phyloP scores from a whole-genome alignment of 1,140 invertebrate species.

The Frieseomelitta varia region DNA sequence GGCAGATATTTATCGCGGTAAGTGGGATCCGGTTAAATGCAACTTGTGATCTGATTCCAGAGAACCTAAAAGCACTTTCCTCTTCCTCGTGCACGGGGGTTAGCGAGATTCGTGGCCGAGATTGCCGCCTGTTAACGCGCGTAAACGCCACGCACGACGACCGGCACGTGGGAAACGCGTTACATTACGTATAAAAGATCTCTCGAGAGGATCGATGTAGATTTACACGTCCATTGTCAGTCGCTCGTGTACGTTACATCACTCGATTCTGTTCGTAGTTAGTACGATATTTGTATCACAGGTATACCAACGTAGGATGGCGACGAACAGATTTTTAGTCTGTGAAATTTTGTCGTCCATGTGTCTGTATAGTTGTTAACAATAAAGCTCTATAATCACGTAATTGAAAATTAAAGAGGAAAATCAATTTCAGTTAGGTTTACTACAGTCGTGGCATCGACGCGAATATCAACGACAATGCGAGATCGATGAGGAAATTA shows the following conservation, averaged over 20 bases:
- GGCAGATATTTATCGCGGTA: constrained; percentile 75
- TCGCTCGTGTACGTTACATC: background rate
- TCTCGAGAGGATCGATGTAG: constrained; percentile 2
- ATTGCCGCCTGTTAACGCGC: constrained; percentile 55
- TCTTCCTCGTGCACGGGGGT: constrained; percentile 27
- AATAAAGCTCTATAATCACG: background rate
- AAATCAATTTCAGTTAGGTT: background rate
- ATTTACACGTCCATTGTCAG: background rate
- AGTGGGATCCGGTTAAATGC: constrained; percentile 76
- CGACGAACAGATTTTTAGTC: background rate
- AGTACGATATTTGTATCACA: background rate
- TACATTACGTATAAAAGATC: background rate
- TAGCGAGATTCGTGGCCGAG: constrained; percentile 57
- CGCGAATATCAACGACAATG: background rate
- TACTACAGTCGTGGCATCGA: background rate
- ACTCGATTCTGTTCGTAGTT: no score
- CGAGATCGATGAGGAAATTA: background rate
- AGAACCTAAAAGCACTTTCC: constrained; percentile 67
- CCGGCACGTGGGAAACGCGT: constrained; percentile 47
- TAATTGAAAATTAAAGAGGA: background rate
- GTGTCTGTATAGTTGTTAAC: background rate
- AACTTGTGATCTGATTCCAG: constrained; percentile 74
- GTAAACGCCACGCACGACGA: constrained; percentile 18
- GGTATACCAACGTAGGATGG: no score
- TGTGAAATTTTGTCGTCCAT: no score